phyloP scores from a whole-genome alignment of 2,888 invertebrate species.

The Agonopterix alstromeriana region DNA sequence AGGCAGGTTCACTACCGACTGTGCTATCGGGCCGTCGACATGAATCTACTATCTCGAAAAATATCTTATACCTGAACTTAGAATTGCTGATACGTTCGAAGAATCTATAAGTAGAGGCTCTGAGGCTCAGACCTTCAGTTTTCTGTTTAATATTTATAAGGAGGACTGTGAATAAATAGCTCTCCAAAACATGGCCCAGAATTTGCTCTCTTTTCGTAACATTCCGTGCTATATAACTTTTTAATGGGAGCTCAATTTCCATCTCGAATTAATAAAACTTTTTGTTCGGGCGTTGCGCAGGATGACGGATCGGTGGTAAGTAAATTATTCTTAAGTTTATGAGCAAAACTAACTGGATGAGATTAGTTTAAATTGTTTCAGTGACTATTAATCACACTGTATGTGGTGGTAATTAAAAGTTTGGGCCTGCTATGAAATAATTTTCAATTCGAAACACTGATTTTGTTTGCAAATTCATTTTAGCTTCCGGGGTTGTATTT shows the following conservation, averaged over 20 bases:
- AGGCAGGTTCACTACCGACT: too few relatives aligned
- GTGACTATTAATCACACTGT: too few relatives aligned
- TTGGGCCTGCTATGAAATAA: too few relatives aligned
- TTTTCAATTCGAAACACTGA: too few relatives aligned
- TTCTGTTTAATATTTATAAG: slow-evolving; percentile 7
- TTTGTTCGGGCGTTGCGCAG: slow-evolving; percentile 58
- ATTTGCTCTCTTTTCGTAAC: slow-evolving; percentile 1
- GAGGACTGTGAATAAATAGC: slow-evolving; percentile 3
- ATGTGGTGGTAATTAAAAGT: too few relatives aligned
- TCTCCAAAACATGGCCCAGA: background rate
- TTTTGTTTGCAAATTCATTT: too few relatives aligned
- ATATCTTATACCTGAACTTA: too few relatives aligned
- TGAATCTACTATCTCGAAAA: too few relatives aligned
- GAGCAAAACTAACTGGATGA: background rate
- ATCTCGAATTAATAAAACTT: slow-evolving; percentile 43
- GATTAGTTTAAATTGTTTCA: slow-evolving; percentile 1
- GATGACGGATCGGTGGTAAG: slow-evolving; percentile 75
- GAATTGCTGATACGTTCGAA: background rate
- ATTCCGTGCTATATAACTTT: slow-evolving; percentile 7
- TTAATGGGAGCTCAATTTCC: slow-evolving; percentile 17
- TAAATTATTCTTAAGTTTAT: slow-evolving; percentile 22
- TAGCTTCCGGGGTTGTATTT: too few relatives aligned
- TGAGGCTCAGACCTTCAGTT: slow-evolving; percentile 1
- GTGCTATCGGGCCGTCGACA: too few relatives aligned
- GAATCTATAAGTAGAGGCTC: slow-evolving; percentile 7